Evolutionary conservation across 2,888 invertebrate genomes (phyloP).

Genomic region (Branchipolynoe longqiensis): DNA sequence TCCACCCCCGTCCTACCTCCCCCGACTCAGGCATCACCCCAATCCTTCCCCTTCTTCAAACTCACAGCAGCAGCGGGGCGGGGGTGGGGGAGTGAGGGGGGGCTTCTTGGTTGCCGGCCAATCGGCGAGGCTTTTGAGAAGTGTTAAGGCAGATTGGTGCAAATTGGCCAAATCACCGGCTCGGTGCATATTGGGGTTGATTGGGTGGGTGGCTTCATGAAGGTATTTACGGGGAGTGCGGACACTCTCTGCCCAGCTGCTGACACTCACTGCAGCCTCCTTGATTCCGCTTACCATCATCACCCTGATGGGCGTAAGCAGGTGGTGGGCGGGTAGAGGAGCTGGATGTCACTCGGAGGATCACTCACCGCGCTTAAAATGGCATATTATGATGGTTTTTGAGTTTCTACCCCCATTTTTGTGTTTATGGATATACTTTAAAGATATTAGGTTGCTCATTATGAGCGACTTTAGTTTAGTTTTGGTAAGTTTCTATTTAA

Average conservation of each 20-base stretch:
- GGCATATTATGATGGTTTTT: not conserved
- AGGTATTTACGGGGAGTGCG: not conserved
- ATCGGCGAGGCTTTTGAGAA: too few species aligned
- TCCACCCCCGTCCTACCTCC: too few species aligned
- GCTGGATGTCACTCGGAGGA: not conserved
- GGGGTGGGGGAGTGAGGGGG: too few species aligned
- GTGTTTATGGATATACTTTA: too few species aligned
- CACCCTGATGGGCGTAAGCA: not conserved
- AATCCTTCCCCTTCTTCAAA: not conserved
- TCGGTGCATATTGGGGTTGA: not conserved
- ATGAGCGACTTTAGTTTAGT: too few species aligned
- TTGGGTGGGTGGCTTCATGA: not conserved
- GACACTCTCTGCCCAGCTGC: too few species aligned
- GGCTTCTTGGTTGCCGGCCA: too few species aligned
- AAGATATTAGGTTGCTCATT: too few species aligned
- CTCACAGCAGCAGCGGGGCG: not conserved
- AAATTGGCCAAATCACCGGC: slow-evolving; percentile 15
- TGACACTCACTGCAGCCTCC: not conserved
- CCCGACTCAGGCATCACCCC: not conserved
- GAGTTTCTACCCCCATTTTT: not conserved
- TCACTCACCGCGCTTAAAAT: too few species aligned
- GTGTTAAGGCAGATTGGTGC: not conserved
- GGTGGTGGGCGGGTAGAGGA: not conserved
- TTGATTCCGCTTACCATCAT: not conserved
- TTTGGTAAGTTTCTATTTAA: too few species aligned